These are phyloP conservation scores for Myrmecobius fasciatus DNA, from an alignment of 2,113 vertebrate genomes.

Conservation along the genomic window DNA sequence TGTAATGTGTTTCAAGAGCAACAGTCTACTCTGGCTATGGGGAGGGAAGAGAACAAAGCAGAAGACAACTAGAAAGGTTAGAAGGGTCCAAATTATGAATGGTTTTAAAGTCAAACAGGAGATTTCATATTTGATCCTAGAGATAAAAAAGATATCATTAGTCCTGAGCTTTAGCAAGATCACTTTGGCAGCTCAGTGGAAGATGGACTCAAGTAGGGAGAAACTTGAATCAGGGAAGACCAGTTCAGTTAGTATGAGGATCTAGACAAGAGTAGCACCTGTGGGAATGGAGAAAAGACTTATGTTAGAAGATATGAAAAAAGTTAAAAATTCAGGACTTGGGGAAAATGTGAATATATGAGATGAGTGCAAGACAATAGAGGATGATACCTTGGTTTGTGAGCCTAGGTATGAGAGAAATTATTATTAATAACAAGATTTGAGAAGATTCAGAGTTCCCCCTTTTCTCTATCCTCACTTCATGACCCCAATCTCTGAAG, in stretches of 20 bases:
- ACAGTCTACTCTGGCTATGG: not conserved
- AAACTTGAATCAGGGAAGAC: not conserved
- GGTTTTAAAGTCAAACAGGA: not conserved
- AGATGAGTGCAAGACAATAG: not conserved
- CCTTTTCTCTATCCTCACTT: no score
- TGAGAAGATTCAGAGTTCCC: no score
- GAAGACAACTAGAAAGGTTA: not conserved
- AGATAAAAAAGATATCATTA: not conserved
- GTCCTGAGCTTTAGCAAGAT: not conserved
- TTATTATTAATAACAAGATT: no score
- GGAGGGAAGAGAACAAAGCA: not conserved
- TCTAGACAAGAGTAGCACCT: not conserved
- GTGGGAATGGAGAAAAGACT: not conserved
- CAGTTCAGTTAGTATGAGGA: not conserved
- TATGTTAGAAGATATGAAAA: not conserved
- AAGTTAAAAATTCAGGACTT: not conserved
- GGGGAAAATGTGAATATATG: not conserved
- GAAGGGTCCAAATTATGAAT: not conserved
- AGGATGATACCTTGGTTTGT: not conserved
- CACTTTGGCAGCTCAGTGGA: not conserved
- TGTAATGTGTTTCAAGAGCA: not conserved
- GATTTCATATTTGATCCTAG: not conserved
- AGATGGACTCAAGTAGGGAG: not conserved
- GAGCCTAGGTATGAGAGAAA: no score
- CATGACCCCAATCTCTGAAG: no score